Conservation (phyloP, 1,140 invertebrate genomes). For the Daktulosphaira vitifoliae region DNA sequence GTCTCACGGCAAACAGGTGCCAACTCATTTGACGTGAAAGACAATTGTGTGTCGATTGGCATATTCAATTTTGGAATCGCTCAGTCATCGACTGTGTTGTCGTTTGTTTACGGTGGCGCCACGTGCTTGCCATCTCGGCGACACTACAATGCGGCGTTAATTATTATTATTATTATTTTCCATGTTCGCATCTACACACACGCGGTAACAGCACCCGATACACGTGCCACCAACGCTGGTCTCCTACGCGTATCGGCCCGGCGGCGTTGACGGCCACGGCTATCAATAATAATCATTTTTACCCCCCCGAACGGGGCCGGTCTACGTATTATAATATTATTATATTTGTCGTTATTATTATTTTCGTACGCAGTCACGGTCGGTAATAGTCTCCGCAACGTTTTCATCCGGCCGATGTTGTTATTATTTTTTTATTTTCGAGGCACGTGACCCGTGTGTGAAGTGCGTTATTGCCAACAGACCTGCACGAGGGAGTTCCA, state of each 20-base stretch:
- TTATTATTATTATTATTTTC: slow-evolving; percentile 29
- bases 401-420: not conserved
- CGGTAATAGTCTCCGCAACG: slow-evolving; percentile 7
- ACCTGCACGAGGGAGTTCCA: no score
- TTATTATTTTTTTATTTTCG: slow-evolving; percentile 28
- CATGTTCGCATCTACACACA: not conserved
- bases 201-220: not conserved
- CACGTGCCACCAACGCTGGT: slow-evolving; percentile 12
- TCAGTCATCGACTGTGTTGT: slow-evolving; percentile 5
- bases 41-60: no score
- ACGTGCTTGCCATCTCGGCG: slow-evolving; percentile 3
- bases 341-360: not conserved
- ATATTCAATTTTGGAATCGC: no score
- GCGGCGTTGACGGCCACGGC: not conserved
- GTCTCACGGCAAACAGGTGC: no score
- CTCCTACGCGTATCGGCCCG: not conserved
- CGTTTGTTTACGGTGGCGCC: slow-evolving; percentile 32
- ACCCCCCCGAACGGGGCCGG: not conserved
- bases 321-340: not conserved
- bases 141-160: slow-evolving; percentile 28
- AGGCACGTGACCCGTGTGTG: slow-evolving; percentile 12
- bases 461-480: not conserved
- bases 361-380: slow-evolving; percentile 1
- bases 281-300: slow-evolving; percentile 17
- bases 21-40: no score